Base-by-base conservation (phyloP, 1,140 invertebrate species). In the Drosophila repletoides region DNA sequence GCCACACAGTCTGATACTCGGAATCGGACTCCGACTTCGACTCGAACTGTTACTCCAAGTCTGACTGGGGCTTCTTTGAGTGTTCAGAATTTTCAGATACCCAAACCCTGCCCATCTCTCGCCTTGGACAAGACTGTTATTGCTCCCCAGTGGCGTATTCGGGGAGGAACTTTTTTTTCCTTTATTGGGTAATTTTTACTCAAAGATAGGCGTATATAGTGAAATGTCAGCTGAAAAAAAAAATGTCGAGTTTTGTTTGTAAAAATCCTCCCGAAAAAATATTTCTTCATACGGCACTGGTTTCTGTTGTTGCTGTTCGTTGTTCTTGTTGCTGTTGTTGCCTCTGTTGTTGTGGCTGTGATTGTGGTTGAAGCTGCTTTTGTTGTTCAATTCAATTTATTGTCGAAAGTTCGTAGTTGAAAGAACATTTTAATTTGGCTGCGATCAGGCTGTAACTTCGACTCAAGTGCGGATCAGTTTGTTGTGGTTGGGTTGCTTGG, bases 341-440 rank as follows among this genome's bases (percentile, higher is more conserved):
- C 53, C 5, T 29, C 46, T 9, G 45, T 21, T 3, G 26, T 26
- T 31, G 12, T 24, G n/a, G 14, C 22, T 41, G 38, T 33, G 9
- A 24, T 41, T n/a, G 53, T 41, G 31, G 34, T 43, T 69, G 45
- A 69, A 41, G 12, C 60, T 76, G 43, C 72, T 73, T 79, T 88
- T 88, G 84, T 88, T 88, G 84, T 80, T 86, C 79, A 84, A 84
- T 73, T 88, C 77, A 88, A 88, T 88, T 88, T 88, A 88, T 88
- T 72, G 70, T 76, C 80, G 80, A 88, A 88, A 88, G 86, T 88
- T 88, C 86, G 86, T 88, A 88, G 86, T 88, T 88, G 86, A 88
- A 88, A 86, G 86, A 88, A 88, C 86, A 88, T 88, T 88, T 88
- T 88, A 88, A 88, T 88, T 88, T 88, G 80, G 86, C 64, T 67